Evolutionary conservation across 2,113 vertebrate species (phyloP).

Genomic region (Lophius piscatorius): DNA sequence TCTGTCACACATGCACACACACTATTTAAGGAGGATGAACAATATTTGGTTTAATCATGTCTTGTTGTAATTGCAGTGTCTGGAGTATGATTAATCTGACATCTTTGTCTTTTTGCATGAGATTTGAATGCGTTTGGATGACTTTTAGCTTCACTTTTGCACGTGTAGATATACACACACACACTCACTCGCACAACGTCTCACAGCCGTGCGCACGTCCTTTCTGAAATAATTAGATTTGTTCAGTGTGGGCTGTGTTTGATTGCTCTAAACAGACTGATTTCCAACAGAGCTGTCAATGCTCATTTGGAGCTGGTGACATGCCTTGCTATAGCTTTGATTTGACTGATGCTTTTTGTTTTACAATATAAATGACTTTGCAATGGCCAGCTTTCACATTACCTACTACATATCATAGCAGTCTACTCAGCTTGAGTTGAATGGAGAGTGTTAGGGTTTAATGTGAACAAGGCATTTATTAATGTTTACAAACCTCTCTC

Average conservation of each 20-base stretch:
- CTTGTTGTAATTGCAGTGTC: constrained; percentile 75
- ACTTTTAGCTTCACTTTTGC: constrained; percentile 58
- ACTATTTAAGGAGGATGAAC: constrained; percentile 64
- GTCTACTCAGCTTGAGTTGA: constrained; percentile 14
- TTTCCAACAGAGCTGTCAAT: constrained; percentile 55
- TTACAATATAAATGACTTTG: constrained; percentile 40
- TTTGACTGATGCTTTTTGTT: constrained; percentile 34
- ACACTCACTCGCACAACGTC: constrained; percentile 12
- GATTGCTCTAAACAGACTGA: constrained; percentile 59
- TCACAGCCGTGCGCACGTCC: constrained; percentile 1
- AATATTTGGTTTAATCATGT: constrained; percentile 75
- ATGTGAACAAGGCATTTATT: constrained; percentile 33
- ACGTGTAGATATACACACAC: constrained; percentile 9
- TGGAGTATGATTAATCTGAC: constrained; percentile 76
- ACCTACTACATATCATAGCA: background rate
- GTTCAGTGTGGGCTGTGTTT: constrained; percentile 43
- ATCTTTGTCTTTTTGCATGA: constrained; percentile 76
- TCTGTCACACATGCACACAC: constrained; percentile 17
- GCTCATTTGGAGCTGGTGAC: constrained; percentile 48
- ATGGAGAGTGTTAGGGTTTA: constrained; percentile 24
- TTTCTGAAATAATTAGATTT: constrained; percentile 69
- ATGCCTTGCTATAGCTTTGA: constrained; percentile 28
- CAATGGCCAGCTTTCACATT: constrained; percentile 28
- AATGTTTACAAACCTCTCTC: constrained; percentile 15
- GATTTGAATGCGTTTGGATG: constrained; percentile 68